Evolutionary conservation across 2,113 vertebrate species (phyloP).

Genomic region (Onychostoma macrolepis): DNA sequence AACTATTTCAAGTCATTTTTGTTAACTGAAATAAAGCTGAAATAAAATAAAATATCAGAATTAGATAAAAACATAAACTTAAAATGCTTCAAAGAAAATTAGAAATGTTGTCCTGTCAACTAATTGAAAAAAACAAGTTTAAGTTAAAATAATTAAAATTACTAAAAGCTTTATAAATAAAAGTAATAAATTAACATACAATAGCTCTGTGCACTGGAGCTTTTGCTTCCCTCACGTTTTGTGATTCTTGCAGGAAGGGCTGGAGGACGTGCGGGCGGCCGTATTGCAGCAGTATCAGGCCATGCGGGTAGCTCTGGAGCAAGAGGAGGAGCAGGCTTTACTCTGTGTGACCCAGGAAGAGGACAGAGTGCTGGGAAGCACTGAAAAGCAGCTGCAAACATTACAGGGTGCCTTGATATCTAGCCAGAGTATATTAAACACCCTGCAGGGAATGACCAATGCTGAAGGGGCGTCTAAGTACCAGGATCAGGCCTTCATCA

Average conservation of each 20-base stretch:
- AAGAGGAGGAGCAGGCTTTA: constrained; percentile 73
- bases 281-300: constrained; percentile 73
- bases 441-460: constrained; percentile 68
- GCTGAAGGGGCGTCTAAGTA: constrained; percentile 61
- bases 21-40: background rate
- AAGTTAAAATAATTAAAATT: background rate
- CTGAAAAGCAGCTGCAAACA: constrained; percentile 68
- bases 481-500: constrained; percentile 76
- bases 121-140: background rate
- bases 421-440: constrained; percentile 66
- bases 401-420: constrained; percentile 63
- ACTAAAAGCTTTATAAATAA: background rate
- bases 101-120: background rate
- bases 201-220: too few relatives aligned
- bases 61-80: background rate
- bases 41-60: background rate
- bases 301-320: constrained; percentile 73
- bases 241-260: constrained; percentile 57
- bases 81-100: background rate
- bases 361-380: constrained; percentile 63
- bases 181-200: background rate
- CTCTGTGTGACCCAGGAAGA: constrained; percentile 72
- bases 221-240: background rate
- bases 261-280: constrained; percentile 54
- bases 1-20: background rate